Percentiles rank a stretch among this genome's conserved stretches.
Evolutionary conservation across 2,888 invertebrate species (phyloP).

Genomic region (Gymnoscelis rufifasciata): DNA sequence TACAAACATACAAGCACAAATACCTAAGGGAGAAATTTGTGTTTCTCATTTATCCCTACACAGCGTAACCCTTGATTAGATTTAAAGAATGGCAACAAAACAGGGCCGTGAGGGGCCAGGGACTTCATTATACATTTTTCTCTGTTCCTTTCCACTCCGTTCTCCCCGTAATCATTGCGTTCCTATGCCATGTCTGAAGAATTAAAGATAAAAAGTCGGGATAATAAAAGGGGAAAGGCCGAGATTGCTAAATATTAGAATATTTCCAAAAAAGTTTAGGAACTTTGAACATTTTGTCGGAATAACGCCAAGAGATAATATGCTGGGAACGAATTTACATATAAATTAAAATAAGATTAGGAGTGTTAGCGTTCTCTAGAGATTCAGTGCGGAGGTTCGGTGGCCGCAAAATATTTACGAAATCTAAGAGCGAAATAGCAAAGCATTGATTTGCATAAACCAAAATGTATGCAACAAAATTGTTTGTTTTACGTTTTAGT

Average conservation of each 20-base stretch:
- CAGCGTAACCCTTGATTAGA: slow-evolving; percentile 47
- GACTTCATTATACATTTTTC: slow-evolving; percentile 63
- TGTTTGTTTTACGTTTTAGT: too few species aligned
- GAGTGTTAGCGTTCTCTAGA: slow-evolving; percentile 39
- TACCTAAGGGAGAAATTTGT: slow-evolving; percentile 29
- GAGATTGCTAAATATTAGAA: slow-evolving; percentile 56
- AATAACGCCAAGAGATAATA: slow-evolving; percentile 47
- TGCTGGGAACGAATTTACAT: slow-evolving; percentile 53
- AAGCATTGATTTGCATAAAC: neutral
- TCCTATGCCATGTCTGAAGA: slow-evolving; percentile 52
- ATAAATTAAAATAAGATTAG: slow-evolving; percentile 56
- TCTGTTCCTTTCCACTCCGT: slow-evolving; percentile 43
- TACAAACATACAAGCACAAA: slow-evolving; percentile 26
- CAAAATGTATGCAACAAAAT: too few species aligned
- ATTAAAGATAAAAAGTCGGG: slow-evolving; percentile 57
- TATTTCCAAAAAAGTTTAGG: slow-evolving; percentile 44
- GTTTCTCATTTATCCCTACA: slow-evolving; percentile 32
- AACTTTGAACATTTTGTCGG: slow-evolving; percentile 41
- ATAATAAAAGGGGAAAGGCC: slow-evolving; percentile 51
- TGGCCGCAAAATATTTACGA: slow-evolving; percentile 33
- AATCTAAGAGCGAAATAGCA: slow-evolving; percentile 16
- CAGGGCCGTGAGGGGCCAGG: slow-evolving; percentile 41
- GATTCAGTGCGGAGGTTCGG: slow-evolving; percentile 31
- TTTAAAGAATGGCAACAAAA: slow-evolving; percentile 54
- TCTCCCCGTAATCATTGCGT: slow-evolving; percentile 53